Base-by-base conservation (phyloP, 2,113 vertebrate species). In the Labrus mixtus region DNA sequence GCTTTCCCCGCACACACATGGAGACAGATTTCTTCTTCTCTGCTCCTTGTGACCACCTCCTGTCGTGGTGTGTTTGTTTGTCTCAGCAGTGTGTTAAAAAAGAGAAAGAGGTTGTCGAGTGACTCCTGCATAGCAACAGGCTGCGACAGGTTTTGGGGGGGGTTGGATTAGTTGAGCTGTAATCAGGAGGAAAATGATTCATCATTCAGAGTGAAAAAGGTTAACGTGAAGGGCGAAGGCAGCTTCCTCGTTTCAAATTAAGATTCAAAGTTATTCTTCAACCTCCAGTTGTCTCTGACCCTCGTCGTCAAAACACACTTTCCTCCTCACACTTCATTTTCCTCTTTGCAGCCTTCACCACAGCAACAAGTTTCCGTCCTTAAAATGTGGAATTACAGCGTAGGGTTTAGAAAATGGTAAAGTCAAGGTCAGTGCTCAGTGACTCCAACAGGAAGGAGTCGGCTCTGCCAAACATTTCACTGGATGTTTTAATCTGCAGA, bases 111-210 rank as follows among this genome's bases (percentile, higher is more conserved):
- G 36, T 33, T 61, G 59, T 46, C 58, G 45, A 73, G 76, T 57
- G 54, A 51, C 66, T 68, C 58, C 73, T 80, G 72, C 84, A 48
- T 89, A 79, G 87, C 87, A 86, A 89, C 87, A 79, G 68, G 65
- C 68, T 70, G 59, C 25, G 76, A 20, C 60, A 66, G 71, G 46
- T 76, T 72, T 51, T 9, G n/a, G n/a, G 16, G 17, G 22, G 20
- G 33, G 1, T 57, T 45, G 19, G 59, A 20, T 51, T 10, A 13
- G 43, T 43, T 7, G 29, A 71, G 61, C 60, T 54, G 36, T 55
- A 56, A 68, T 76, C 22, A 50, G 48, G 41, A 41, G 45, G 8
- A 16, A 46, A 36, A 12, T 17, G 43, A 77, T 48, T 53, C 16
- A 19, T 17, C 1, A 0, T 25, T 25, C 3, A 1, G 12, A 6